These are phyloP conservation scores for Macrosoma leucophasiata DNA, from an alignment of 2,888 invertebrate genomes.

Conservation along the genomic window DNA sequence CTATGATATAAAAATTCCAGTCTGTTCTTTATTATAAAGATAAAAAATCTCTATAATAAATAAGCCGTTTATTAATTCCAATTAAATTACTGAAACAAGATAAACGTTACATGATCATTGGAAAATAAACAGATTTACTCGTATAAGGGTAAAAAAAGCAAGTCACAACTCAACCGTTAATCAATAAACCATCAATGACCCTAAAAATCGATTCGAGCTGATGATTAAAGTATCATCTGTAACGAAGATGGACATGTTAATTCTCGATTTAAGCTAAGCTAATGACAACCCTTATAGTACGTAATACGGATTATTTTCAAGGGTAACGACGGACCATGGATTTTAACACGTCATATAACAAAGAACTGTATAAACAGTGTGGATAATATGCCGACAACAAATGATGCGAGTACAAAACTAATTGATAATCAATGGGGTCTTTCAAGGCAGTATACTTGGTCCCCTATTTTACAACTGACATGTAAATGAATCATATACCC, in stretches of 20 bases:
- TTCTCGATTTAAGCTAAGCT: constrained; percentile 32
- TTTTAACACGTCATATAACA: constrained; percentile 56
- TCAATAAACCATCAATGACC: constrained; percentile 65
- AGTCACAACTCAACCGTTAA: constrained; percentile 64
- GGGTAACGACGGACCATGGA: constrained; percentile 28
- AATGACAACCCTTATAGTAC: constrained; percentile 33
- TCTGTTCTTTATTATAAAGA: too few relatives aligned
- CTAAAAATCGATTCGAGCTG: constrained; percentile 62
- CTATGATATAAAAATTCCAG: too few relatives aligned
- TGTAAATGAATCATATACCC: constrained; percentile 62
- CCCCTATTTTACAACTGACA: constrained; percentile 49
- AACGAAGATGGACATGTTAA: constrained; percentile 69
- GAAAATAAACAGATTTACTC: constrained; percentile 31
- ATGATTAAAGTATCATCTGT: constrained; percentile 70
- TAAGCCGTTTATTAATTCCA: too few relatives aligned
- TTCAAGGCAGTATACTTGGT: constrained; percentile 41
- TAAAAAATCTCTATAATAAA: too few relatives aligned
- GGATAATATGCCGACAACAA: constrained; percentile 63
- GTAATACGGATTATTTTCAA: constrained; percentile 32
- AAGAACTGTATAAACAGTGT: constrained; percentile 68
- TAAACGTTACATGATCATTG: constrained; percentile 36
- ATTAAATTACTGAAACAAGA: constrained; percentile 36
- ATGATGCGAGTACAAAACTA: constrained; percentile 68
- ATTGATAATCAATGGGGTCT: constrained; percentile 71
- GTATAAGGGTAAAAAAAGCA: constrained; percentile 47